These are phyloP conservation scores for Papilio protenor DNA, from an alignment of 2,888 invertebrate species.

Conservation along the genomic window DNA sequence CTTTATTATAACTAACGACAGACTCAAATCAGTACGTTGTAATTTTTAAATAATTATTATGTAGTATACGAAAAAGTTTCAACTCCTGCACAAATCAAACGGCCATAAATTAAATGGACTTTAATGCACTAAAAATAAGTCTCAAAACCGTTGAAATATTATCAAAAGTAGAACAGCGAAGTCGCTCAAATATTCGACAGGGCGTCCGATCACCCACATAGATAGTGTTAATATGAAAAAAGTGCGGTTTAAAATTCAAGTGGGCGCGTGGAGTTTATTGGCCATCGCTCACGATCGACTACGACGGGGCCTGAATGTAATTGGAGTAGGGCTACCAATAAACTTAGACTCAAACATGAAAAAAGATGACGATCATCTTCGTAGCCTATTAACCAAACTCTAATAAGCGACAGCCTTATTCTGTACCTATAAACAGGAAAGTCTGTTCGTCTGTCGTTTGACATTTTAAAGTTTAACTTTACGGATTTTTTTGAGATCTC, in stretches of 20 bases:
- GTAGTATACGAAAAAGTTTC: background rate
- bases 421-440: background rate
- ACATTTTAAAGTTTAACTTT: background rate
- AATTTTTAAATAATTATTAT: background rate
- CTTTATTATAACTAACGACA: background rate
- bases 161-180: background rate
- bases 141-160: background rate
- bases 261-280: slow-evolving; percentile 49
- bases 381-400: background rate
- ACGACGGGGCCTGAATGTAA: slow-evolving; percentile 50
- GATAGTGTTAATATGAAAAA: slow-evolving; percentile 46
- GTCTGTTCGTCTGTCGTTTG: background rate
- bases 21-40: background rate
- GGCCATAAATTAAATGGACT: background rate
- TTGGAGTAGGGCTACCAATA: slow-evolving; percentile 2
- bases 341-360: background rate
- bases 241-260: slow-evolving; percentile 49
- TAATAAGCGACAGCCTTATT: background rate
- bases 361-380: background rate
- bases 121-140: background rate
- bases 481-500: background rate
- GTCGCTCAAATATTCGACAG: slow-evolving; percentile 30
- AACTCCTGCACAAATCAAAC: background rate
- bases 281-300: slow-evolving; percentile 48
- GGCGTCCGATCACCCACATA: slow-evolving; percentile 43